Evolutionary conservation across 2,888 invertebrate species (phyloP).

Genomic region (Schizaphis graminum): DNA sequence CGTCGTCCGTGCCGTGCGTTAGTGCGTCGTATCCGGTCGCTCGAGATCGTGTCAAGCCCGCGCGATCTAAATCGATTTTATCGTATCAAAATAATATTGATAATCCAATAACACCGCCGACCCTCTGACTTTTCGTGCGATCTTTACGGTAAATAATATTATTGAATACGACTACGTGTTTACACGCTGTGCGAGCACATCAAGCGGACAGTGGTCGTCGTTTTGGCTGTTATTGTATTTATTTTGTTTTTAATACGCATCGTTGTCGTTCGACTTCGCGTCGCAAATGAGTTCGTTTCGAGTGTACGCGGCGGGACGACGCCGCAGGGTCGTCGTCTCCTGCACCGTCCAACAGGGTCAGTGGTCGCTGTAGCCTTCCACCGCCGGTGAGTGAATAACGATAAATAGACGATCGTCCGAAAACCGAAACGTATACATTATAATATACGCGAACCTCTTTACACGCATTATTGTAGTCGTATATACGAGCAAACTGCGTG

Average conservation of each 20-base stretch:
- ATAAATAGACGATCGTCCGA: neutral
- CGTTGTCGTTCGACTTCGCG: neutral
- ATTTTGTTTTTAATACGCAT: too few species aligned
- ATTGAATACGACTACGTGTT: neutral
- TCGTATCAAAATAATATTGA: neutral
- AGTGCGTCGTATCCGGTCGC: neutral
- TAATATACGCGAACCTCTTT: neutral
- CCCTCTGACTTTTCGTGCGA: neutral
- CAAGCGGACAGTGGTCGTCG: neutral
- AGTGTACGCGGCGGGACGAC: neutral
- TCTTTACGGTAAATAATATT: neutral
- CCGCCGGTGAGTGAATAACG: neutral
- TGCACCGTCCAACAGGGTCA: neutral
- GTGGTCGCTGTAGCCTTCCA: neutral
- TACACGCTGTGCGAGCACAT: neutral
- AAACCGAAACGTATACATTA: neutral
- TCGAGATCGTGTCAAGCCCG: neutral
- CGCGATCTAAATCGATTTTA: neutral
- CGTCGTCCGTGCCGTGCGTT: slow-evolving; percentile 30
- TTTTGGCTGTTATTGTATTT: neutral
- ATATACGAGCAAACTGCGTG: neutral
- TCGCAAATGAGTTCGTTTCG: neutral
- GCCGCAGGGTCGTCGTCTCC: neutral
- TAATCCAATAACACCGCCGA: neutral
- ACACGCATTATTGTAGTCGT: neutral